Base-by-base conservation (phyloP, 2,888 invertebrate genomes). In the Drosophila limbata region DNA sequence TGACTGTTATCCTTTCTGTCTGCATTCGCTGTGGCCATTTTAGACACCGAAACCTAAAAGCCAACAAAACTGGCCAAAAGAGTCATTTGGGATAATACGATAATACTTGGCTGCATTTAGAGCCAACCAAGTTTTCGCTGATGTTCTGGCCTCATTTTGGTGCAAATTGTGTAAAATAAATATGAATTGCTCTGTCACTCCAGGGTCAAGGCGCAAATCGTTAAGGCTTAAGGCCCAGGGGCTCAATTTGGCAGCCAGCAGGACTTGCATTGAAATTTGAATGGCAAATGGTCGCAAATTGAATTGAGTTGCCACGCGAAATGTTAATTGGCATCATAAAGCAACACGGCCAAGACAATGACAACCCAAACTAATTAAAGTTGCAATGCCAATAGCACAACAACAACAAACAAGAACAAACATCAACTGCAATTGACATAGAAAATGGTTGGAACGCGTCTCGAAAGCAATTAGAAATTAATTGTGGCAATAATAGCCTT, bases 401-500 rank as follows among this genome's bases (percentile, higher is more conserved):
- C 66, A 71, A 40, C 51, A 68, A 44, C 60, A 69, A 45, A 21
- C 45, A 48, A 42, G 13, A 66, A 33, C 45, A 60, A 40, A 56
- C 70, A 47, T 11, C 40, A 33, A 15, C 40, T 17, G 10, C 17
- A 8, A 28, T 44, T 44, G 44, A 19, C 37, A 42, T 45, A 19
- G 45, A 52, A 64, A 63, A 52, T 35, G 56, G 62, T 40, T 40
- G 66, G 57, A 64, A 52, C 39, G 72, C 62, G 52, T 48, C 55
- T 64, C 25, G 60, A 75, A 80, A 73, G 76, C 89, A 82, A 86
- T 83, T 74, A 82, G 78, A 84, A 88, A 88, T 89, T 81, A 85
- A 88, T 83, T 87, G 69, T 78, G 79, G 69, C 79, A 84, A 88
- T 88, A 86, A 86, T 84, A 88, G 84, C 73, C 69, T 84, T 88